Evolutionary conservation across 2,113 vertebrate species (phyloP).

Genomic region (Myocastor coypus): DNA sequence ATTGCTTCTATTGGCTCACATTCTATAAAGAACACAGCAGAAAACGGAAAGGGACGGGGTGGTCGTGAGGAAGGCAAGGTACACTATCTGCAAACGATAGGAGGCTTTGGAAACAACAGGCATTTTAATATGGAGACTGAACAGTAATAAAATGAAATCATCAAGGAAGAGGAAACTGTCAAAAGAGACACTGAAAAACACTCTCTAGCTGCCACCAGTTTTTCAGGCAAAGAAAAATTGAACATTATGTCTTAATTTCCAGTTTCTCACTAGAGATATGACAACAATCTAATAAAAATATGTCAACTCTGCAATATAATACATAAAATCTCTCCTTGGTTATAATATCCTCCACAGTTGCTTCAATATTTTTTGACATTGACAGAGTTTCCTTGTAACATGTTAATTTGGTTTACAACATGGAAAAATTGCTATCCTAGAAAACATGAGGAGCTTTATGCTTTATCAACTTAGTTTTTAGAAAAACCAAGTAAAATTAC

Average conservation of each 20-base stretch:
- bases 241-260: conserved; percentile 60
- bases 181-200: not conserved
- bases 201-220: not conserved
- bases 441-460: conserved; percentile 3
- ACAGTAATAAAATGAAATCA: not conserved
- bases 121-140: not conserved
- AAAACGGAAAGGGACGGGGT: not conserved
- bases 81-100: not conserved
- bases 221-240: conserved; percentile 46
- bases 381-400: conserved; percentile 51
- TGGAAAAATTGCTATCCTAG: not conserved
- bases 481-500: conserved; percentile 57
- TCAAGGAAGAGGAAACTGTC: not conserved
- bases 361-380: not conserved
- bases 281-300: conserved; percentile 59
- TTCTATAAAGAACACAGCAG: conserved; percentile 86
- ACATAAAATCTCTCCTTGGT: conserved; percentile 7
- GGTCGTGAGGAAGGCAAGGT: not conserved
- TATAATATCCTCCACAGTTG: conserved; percentile 34
- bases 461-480: not conserved
- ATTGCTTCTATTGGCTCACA: conserved; percentile 99
- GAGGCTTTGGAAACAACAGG: not conserved
- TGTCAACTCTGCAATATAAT: conserved; percentile 53
- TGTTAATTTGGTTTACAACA: conserved; percentile 35
- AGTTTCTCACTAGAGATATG: conserved; percentile 28